These are phyloP conservation scores for Megalopta genalis DNA, from an alignment of 1,140 invertebrate species.

Conservation along the genomic window DNA sequence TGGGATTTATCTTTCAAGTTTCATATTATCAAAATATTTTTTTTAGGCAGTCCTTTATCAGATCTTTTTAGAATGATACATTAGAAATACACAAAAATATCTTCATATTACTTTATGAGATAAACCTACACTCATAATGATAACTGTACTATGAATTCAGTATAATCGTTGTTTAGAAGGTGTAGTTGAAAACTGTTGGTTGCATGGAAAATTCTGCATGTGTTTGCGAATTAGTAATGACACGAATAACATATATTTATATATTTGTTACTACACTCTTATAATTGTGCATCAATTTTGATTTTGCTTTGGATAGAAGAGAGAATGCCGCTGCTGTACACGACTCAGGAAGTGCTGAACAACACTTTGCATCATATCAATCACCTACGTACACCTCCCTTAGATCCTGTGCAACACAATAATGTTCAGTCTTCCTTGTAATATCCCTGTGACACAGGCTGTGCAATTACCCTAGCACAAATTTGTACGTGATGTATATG, in stretches of 20 bases:
- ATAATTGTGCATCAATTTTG: conserved; percentile 73
- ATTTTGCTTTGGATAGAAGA: conserved; percentile 75
- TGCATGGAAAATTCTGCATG: conserved; percentile 35
- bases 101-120: too few relatives aligned
- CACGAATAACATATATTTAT: conserved; percentile 30
- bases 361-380: conserved; percentile 78
- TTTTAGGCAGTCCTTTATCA: too few relatives aligned
- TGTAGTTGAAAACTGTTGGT: neutral
- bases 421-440: conserved; percentile 72
- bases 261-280: conserved; percentile 53
- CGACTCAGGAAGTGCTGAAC: conserved; percentile 78
- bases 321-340: conserved; percentile 79
- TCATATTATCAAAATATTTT: too few relatives aligned
- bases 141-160: too few relatives aligned
- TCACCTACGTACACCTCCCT: conserved; percentile 73
- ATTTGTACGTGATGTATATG: conserved; percentile 57
- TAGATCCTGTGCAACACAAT: conserved; percentile 72
- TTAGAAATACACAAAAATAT: too few relatives aligned
- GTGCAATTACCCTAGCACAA: conserved; percentile 54
- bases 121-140: too few relatives aligned
- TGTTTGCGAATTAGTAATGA: neutral
- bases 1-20: too few relatives aligned
- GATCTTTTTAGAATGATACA: too few relatives aligned
- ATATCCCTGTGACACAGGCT: conserved; percentile 50
- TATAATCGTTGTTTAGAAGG: neutral